Evolutionary conservation across 1,140 invertebrate genomes (phyloP).

Genomic region (Eubasilissa regina): DNA sequence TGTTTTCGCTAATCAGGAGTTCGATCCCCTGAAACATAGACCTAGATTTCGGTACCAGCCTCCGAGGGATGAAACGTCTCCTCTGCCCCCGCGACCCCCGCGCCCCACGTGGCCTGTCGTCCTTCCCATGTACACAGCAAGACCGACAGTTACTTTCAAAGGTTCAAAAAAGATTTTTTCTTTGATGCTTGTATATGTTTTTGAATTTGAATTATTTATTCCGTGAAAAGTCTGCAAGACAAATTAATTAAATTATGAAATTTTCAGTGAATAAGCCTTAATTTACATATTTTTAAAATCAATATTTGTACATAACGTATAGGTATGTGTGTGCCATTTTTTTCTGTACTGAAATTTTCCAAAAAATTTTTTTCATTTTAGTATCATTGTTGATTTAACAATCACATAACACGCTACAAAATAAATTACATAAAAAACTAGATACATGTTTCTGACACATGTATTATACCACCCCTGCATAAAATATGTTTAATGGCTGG

Average conservation of each 20-base stretch:
- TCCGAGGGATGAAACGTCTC: conserved; percentile 64
- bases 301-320: conserved; percentile 25
- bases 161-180: conserved; percentile 69
- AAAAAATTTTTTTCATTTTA: background rate
- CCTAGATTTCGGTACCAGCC: conserved; percentile 86
- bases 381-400: background rate
- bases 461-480: too few species aligned
- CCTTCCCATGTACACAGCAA: conserved; percentile 72
- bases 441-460: too few species aligned
- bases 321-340: conserved; percentile 37
- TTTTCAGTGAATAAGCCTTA: too few species aligned
- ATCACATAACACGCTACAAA: too few species aligned
- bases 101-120: conserved; percentile 68
- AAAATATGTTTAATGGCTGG: too few species aligned
- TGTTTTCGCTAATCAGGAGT: conserved; percentile 79
- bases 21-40: conserved; percentile 82
- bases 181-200: background rate
- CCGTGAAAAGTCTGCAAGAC: too few species aligned
- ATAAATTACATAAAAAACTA: too few species aligned
- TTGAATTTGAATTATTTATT: too few species aligned
- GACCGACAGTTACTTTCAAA: conserved; percentile 84
- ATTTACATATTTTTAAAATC: conserved; percentile 23
- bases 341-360: conserved; percentile 15
- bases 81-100: conserved; percentile 68
- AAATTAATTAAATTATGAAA: background rate